Evolutionary conservation across 2,113 vertebrate species (phyloP).

Genomic region (Stigmatopora argus): DNA sequence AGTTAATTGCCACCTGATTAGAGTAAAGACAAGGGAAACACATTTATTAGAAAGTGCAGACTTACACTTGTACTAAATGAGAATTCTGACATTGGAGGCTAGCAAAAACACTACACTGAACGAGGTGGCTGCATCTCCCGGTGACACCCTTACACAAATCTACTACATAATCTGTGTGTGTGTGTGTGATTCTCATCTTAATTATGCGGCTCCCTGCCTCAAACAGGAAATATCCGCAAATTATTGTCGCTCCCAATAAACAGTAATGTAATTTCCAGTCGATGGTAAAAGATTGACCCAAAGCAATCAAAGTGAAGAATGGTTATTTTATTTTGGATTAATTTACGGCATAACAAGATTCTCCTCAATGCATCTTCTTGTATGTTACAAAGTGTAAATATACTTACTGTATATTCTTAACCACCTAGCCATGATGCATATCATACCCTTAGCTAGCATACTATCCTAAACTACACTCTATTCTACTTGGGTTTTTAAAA

Average conservation of each 20-base stretch:
- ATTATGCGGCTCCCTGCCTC: background rate
- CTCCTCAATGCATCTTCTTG: background rate
- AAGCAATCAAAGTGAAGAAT: background rate
- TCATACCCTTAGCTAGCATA: background rate
- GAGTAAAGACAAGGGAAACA: background rate
- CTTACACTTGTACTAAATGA: background rate
- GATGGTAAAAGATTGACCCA: background rate
- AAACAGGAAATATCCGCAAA: background rate
- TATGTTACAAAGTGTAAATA: no score
- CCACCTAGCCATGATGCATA: background rate
- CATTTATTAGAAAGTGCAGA: background rate
- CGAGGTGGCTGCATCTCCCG: background rate
- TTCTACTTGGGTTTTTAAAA: background rate
- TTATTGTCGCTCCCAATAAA: background rate
- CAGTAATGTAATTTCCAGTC: background rate
- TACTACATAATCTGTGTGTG: background rate
- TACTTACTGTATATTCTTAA: background rate
- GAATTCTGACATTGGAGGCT: background rate
- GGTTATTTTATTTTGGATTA: background rate
- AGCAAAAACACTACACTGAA: background rate
- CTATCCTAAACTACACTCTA: background rate
- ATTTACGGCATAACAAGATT: background rate
- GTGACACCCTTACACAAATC: background rate
- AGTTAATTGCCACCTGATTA: background rate
- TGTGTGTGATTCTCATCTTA: background rate